Evolutionary conservation across 2,888 invertebrate genomes (phyloP), one percentile per base, ranked within the genome.

Genomic region (Neria commutata): DNA sequence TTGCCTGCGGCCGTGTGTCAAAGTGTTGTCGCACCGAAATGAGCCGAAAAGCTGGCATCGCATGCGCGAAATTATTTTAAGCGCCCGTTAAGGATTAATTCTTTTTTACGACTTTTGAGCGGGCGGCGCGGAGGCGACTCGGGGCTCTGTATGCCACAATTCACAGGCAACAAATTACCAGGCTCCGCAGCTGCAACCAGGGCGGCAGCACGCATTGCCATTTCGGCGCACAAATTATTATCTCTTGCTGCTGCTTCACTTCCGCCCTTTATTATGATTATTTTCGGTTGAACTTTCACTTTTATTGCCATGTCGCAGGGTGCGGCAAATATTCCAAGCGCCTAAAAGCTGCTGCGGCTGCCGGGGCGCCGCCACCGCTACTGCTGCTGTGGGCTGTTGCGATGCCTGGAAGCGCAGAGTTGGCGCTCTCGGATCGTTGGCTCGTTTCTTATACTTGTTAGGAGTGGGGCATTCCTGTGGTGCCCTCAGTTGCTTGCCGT

Each of bases 51-150:
- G 58, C 49, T 50, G 5, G 29, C 29, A n/a, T 37, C n/a, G 37
- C n/a, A 6, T 11, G n/a, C 29, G 37, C 14, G 47, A 54, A 54
- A 54, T 54, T 47, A 47, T 47, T 46, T 47, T 54, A 57, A 58
- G 57, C 56, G 61, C 54, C 65, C 61, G 61, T 65, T 59, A 65
- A 61, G 57, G 57, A 56, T 56, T 60, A 55, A 56, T 52, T 55
- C 45, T 53, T 54, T n/a, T 59, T 48, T 46, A 21, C 33, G 50
- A 23, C 52, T 48, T 53, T 40, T 19, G 11, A 6, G 19, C 54
- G 42, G 33, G 34, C 3, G 37, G 14, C 23, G 37, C 25, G 37
- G 47, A 50, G 54, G 29, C 25, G 14, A 37, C 37, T 14, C 6
- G 4, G n/a, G n/a, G 16, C 37, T n/a, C 37, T 14, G 6, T 21